A percentile compares a stretch with the other conserved stretches of the same genome.
Evolutionary conservation across 2,888 invertebrate species (phyloP).

Genomic region (Oscheius myriophilus): DNA sequence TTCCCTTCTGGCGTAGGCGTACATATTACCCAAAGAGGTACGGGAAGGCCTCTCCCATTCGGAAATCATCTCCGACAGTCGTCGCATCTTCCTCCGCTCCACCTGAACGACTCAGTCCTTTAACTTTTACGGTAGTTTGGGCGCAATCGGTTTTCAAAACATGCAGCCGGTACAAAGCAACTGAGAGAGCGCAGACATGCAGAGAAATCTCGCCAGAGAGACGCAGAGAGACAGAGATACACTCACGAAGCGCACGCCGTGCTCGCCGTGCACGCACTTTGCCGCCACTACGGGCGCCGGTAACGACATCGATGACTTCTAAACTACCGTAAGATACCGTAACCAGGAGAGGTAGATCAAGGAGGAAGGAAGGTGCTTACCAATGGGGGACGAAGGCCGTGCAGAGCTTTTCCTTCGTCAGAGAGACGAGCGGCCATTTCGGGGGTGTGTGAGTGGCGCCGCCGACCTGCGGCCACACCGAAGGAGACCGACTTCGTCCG

Average conservation of each 20-base stretch:
- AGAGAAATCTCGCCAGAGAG: neutral
- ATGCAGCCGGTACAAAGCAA: neutral
- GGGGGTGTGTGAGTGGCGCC: conserved; percentile 54
- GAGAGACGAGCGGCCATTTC: conserved; percentile 41
- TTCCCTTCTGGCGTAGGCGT: conserved; percentile 67
- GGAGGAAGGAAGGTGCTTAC: conserved; percentile 35
- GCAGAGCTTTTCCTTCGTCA: conserved; percentile 52
- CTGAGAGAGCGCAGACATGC: neutral
- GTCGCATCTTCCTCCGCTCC: conserved; percentile 64
- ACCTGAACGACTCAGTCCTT: conserved; percentile 34
- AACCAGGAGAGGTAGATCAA: neutral
- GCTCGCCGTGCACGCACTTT: conserved; percentile 35
- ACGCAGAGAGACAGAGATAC: neutral
- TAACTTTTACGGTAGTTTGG: neutral
- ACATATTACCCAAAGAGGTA: conserved; percentile 62
- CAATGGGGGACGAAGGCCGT: conserved; percentile 56
- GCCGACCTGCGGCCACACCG: conserved; percentile 36
- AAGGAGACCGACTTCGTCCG: conserved; percentile 57
- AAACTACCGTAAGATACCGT: conserved; percentile 13
- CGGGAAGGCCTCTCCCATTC: conserved; percentile 69
- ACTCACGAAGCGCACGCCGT: conserved; percentile 29
- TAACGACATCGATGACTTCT: conserved; percentile 28
- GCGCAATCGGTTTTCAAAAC: neutral
- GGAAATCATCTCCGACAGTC: conserved; percentile 68
- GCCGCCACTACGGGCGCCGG: conserved; percentile 24